phyloP scores from a whole-genome alignment of 2,888 invertebrate genomes.

The Drosophila macrospina region DNA sequence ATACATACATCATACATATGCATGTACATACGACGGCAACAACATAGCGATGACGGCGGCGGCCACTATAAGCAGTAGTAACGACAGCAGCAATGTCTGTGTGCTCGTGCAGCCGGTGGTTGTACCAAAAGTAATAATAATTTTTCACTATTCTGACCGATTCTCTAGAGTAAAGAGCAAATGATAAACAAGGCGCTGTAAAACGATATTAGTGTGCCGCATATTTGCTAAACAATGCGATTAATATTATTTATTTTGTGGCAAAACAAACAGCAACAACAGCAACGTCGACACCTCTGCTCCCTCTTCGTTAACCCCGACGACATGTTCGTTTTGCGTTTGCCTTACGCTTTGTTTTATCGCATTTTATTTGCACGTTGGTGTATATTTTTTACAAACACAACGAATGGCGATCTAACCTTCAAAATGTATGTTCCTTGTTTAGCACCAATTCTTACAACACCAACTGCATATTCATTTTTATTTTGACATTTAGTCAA shows the following conservation, averaged over 20 bases:
- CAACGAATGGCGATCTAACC: conserved; percentile 79
- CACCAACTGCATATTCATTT: conserved; percentile 42
- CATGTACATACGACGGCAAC: conserved; percentile 22
- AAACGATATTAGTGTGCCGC: conserved; percentile 45
- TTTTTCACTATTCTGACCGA: conserved; percentile 60
- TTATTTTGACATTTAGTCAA: conserved; percentile 41
- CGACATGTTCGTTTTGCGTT: conserved; percentile 41
- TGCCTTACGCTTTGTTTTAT: conserved; percentile 69
- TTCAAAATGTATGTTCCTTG: conserved; percentile 69
- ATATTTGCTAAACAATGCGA: conserved; percentile 69
- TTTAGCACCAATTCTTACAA: conserved; percentile 57
- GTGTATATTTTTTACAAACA: conserved; percentile 38
- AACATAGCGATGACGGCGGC: conserved; percentile 26
- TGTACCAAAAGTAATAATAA: conserved; percentile 62
- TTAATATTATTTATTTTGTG: conserved; percentile 74
- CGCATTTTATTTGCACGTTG: conserved; percentile 60
- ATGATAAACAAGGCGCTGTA: conserved; percentile 55
- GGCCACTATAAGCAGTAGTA: conserved; percentile 29
- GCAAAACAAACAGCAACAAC: conserved; percentile 60
- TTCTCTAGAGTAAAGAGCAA: conserved; percentile 21
- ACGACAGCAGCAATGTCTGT: conserved; percentile 27
- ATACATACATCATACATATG: conserved; percentile 9
- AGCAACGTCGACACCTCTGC: conserved; percentile 5
- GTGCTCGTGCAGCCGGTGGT: conserved; percentile 75
- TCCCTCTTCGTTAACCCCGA: conserved; percentile 16